Percentiles rank a stretch among this genome's conserved stretches.
Evolutionary conservation across 2,797 vertebrate genomes (phyloP).

Genomic region (Sphenodon punctatus): DNA sequence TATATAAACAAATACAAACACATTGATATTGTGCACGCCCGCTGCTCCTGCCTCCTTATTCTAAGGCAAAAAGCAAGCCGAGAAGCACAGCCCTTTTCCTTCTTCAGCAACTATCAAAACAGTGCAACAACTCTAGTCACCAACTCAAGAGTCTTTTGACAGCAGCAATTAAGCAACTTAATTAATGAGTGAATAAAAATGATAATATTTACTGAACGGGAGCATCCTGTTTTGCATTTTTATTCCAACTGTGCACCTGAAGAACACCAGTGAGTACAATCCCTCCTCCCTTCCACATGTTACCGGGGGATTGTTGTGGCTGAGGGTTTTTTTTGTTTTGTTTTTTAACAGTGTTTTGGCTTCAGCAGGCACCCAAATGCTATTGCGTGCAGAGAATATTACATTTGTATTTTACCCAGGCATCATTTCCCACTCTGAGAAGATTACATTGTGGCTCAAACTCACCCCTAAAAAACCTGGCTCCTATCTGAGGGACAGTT

Average conservation of each 20-base stretch:
- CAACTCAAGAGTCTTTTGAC: constrained; percentile 84
- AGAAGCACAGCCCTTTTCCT: constrained; percentile 43
- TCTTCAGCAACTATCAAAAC: constrained; percentile 68
- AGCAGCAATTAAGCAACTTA: constrained; percentile 88
- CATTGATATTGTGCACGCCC: not conserved
- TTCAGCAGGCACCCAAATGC: not conserved
- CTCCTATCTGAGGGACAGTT: constrained; percentile 68
- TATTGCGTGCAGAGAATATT: rapidly evolving
- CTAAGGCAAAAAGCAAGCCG: not conserved
- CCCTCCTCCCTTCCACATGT: constrained; percentile 23
- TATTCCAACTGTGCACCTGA: constrained; percentile 79
- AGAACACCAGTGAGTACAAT: constrained; percentile 57
- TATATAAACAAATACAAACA: too few species aligned
- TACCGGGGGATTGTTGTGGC: not conserved
- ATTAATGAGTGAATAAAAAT: constrained; percentile 86
- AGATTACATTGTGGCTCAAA: constrained; percentile 45
- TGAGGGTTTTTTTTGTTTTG: not conserved
- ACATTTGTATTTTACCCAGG: not conserved
- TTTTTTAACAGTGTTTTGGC: not conserved
- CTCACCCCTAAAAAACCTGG: constrained; percentile 49
- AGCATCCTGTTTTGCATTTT: constrained; percentile 84
- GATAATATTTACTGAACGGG: constrained; percentile 88
- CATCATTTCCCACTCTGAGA: constrained; percentile 26
- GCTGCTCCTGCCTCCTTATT: not conserved
- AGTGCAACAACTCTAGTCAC: constrained; percentile 70